Evolutionary conservation across 2,888 invertebrate genomes (phyloP).

Genomic region (Apotomis betuletana): DNA sequence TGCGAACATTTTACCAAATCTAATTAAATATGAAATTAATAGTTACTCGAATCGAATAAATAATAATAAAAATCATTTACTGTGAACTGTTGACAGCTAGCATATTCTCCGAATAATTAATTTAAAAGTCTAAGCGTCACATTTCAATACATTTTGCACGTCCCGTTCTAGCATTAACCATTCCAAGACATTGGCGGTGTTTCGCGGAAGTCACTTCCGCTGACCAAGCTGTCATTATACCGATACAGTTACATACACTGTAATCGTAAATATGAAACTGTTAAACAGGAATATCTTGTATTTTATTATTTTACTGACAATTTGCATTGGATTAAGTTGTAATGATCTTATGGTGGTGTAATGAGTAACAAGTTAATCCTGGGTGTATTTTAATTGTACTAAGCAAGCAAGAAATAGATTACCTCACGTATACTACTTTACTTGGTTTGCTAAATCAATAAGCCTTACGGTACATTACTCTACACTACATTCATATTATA

Average conservation of each 20-base stretch:
- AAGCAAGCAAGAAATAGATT: no score
- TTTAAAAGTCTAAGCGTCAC: background rate
- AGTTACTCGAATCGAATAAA: no score
- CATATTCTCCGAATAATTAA: background rate
- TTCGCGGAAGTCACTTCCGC: constrained; percentile 30
- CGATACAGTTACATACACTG: constrained; percentile 30
- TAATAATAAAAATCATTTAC: background rate
- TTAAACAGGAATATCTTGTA: constrained; percentile 22
- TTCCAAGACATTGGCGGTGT: background rate
- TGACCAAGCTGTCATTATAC: constrained; percentile 23
- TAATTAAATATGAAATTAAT: no score
- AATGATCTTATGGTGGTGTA: background rate
- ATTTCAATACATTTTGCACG: background rate
- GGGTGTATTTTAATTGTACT: background rate
- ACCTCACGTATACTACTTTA: no score
- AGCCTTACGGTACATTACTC: no score
- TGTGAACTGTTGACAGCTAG: background rate
- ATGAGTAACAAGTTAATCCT: constrained; percentile 15
- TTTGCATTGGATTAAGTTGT: constrained; percentile 23
- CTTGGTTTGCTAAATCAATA: no score
- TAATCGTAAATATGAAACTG: constrained; percentile 36
- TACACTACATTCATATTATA: no score
- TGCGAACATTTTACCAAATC: no score
- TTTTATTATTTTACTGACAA: constrained; percentile 28
- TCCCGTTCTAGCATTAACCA: background rate